Percentiles rank a stretch among this genome's conserved stretches.
phyloP scores from a whole-genome alignment of 2,888 invertebrate species.

The Drosophila macrothrix region DNA sequence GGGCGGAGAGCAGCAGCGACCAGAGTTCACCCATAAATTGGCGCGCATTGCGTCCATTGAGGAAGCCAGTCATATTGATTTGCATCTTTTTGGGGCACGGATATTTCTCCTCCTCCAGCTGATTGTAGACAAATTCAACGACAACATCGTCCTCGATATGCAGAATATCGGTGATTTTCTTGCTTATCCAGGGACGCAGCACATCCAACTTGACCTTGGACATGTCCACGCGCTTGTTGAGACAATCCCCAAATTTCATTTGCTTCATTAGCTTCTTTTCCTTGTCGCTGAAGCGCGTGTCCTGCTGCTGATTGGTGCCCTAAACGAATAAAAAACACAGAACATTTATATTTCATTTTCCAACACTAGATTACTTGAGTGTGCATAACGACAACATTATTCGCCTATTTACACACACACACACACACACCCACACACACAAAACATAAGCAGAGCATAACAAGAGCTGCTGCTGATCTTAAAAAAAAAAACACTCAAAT shows the following conservation, averaged over 20 bases:
- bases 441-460: neutral
- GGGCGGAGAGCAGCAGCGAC: conserved; percentile 97
- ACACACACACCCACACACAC: neutral
- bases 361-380: neutral
- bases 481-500: neutral
- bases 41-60: conserved; percentile 98
- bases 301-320: conserved; percentile 99
- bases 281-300: conserved; percentile 99
- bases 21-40: conserved; percentile 99
- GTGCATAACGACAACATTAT: neutral
- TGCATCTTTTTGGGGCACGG: conserved; percentile 99
- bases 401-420: neutral
- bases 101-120: conserved; percentile 96
- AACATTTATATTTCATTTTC: neutral
- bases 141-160: conserved; percentile 99
- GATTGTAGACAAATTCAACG: conserved; percentile 99
- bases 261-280: conserved; percentile 99
- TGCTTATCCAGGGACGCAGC: conserved; percentile 99
- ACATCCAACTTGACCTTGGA: conserved; percentile 98
- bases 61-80: conserved; percentile 99
- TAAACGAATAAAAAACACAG: conserved; percentile 82
- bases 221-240: conserved; percentile 99
- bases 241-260: conserved; percentile 98
- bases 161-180: conserved; percentile 97
- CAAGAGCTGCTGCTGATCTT: neutral